Conservation (phyloP, 2,797 vertebrate species). For the Limnodromus scolopaceus region DNA sequence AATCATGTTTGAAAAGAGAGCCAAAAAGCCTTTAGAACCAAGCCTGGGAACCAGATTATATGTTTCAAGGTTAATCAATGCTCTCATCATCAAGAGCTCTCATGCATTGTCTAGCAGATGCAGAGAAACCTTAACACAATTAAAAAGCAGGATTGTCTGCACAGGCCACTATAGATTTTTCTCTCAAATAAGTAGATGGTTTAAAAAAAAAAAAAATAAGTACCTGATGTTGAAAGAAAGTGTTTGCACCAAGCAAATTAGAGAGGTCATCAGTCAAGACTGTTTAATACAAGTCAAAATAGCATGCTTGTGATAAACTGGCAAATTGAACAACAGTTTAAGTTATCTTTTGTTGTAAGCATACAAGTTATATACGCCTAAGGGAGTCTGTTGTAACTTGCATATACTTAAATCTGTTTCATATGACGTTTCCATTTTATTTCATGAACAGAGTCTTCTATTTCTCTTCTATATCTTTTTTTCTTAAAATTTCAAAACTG, state of each 20-base stretch:
- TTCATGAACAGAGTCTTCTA: not conserved
- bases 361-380: not conserved
- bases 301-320: conserved; percentile 53
- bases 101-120: conserved; percentile 50
- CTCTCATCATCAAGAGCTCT: conserved; percentile 62
- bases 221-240: conserved; percentile 74
- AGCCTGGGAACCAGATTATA: conserved; percentile 61
- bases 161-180: conserved; percentile 66
- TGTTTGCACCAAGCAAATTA: conserved; percentile 72
- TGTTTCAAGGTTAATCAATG: conserved; percentile 46
- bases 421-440: not conserved
- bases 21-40: conserved; percentile 69
- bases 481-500: conserved; percentile 46
- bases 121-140: conserved; percentile 56
- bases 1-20: conserved; percentile 57
- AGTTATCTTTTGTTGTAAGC: conserved; percentile 58
- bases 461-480: not conserved
- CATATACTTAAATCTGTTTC: not conserved
- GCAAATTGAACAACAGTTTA: conserved; percentile 44
- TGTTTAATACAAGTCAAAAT: conserved; percentile 72
- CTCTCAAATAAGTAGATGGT: conserved; percentile 60
- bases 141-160: conserved; percentile 69
- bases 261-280: conserved; percentile 75
- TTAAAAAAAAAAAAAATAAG: not conserved
- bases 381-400: conserved; percentile 40